phyloP scores from a whole-genome alignment of 2,888 invertebrate species.

The Zaprionus lineosus region DNA sequence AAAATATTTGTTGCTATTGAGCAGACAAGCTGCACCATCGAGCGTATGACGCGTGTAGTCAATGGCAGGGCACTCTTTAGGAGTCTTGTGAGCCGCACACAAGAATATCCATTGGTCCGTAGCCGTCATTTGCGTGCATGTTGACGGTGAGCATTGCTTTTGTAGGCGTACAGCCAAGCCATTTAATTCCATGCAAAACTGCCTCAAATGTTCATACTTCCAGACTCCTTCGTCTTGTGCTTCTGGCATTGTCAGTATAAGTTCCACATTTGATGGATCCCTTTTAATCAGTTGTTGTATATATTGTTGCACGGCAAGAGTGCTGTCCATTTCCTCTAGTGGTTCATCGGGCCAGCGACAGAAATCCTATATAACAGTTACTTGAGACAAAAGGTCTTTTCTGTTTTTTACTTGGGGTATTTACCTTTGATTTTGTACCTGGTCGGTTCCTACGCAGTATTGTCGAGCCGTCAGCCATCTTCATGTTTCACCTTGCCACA shows the following conservation, averaged over 20 bases:
- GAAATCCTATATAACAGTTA: constrained; percentile 88
- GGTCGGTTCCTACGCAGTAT: constrained; percentile 94
- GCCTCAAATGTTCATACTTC: constrained; percentile 99
- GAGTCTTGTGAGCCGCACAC: constrained; percentile 99
- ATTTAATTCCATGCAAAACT: constrained; percentile 99
- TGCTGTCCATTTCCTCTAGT: constrained; percentile 99
- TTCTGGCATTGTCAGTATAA: constrained; percentile 97
- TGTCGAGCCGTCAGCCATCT: constrained; percentile 92
- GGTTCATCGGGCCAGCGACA: constrained; percentile 99
- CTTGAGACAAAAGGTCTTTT: constrained; percentile 15
- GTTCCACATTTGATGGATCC: constrained; percentile 96
- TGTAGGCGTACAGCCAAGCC: constrained; percentile 98
- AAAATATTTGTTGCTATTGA: constrained; percentile 99
- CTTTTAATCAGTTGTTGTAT: constrained; percentile 98
- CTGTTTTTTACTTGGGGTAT: background rate
- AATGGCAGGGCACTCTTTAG: constrained; percentile 99
- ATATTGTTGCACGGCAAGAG: constrained; percentile 98
- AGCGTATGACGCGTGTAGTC: constrained; percentile 99
- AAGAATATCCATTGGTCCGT: constrained; percentile 99
- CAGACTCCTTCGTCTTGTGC: constrained; percentile 99
- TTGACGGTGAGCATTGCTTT: constrained; percentile 97
- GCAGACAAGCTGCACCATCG: constrained; percentile 98
- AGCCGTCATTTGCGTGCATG: constrained; percentile 99
- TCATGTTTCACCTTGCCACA: constrained; percentile 84
- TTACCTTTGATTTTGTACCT: constrained; percentile 94